Conservation (phyloP, 2,888 invertebrate species). For the Incurvaria masculella region DNA sequence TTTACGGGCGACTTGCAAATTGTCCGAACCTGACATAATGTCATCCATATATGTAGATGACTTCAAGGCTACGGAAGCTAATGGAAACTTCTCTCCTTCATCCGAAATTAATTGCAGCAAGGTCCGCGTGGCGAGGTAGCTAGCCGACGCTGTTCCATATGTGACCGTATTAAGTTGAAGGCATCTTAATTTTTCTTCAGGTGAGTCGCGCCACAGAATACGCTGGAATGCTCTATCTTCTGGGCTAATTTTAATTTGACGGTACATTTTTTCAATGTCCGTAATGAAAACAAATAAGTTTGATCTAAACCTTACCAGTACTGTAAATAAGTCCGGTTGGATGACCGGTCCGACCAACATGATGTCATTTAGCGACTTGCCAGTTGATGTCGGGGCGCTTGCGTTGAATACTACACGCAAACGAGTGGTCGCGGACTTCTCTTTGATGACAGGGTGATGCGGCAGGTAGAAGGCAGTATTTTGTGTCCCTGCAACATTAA, state of each 20-base stretch:
- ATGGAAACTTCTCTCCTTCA: conserved; percentile 7
- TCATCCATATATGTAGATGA: conserved; percentile 19
- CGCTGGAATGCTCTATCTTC: conserved; percentile 17
- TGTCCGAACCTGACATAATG: conserved; percentile 17
- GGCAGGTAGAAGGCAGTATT: conserved; percentile 18
- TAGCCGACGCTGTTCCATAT: conserved; percentile 16
- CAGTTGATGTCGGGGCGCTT: conserved; percentile 14
- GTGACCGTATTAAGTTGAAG: conserved; percentile 15
- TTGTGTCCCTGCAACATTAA: conserved; percentile 5
- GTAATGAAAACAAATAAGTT: conserved; percentile 17
- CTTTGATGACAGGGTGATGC: conserved; percentile 20
- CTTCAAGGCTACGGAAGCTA: conserved; percentile 14
- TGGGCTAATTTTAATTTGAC: conserved; percentile 17
- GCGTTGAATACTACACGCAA: conserved; percentile 21
- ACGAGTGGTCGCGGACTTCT: conserved; percentile 19
- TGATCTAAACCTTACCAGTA: conserved; percentile 19
- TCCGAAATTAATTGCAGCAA: conserved; percentile 15
- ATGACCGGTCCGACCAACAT: conserved; percentile 18
- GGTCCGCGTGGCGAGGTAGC: conserved; percentile 17
- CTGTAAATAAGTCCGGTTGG: conserved; percentile 19
- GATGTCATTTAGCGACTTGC: conserved; percentile 18
- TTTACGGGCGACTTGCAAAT: conserved; percentile 14
- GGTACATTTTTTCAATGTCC: conserved; percentile 24
- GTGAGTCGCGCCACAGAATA: conserved; percentile 17
- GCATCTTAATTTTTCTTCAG: conserved; percentile 8